phyloP scores from a whole-genome alignment of 2,888 invertebrate species.

The Pteria penguin region DNA sequence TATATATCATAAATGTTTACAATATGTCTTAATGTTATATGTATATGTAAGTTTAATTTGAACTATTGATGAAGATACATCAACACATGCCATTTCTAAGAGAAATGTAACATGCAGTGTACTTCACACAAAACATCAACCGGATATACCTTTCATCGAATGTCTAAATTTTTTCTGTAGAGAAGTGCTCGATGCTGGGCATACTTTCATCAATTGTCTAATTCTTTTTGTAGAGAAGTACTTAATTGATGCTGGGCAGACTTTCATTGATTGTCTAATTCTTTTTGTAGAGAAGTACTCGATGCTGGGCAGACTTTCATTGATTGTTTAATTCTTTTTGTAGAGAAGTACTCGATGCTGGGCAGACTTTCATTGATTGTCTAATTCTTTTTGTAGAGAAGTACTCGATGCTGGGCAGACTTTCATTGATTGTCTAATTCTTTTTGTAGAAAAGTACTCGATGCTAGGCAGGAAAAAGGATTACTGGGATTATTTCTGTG shows the following conservation, averaged over 20 bases:
- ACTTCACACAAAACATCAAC: too few species aligned
- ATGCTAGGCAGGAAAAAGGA: constrained; percentile 78
- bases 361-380: constrained; percentile 78
- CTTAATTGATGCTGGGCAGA: constrained; percentile 76
- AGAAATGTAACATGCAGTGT: too few species aligned
- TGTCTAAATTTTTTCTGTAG: constrained; percentile 76
- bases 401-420: constrained; percentile 79
- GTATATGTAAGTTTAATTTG: too few species aligned
- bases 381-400: constrained; percentile 75
- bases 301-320: constrained; percentile 80
- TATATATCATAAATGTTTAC: too few species aligned
- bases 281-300: constrained; percentile 74
- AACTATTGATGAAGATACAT: too few species aligned
- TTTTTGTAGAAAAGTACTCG: constrained; percentile 72
- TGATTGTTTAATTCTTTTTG: constrained; percentile 14
- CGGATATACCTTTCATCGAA: constrained; percentile 78
- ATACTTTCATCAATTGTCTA: constrained; percentile 60
- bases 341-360: constrained; percentile 76
- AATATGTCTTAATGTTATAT: too few species aligned
- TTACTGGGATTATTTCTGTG: constrained; percentile 81
- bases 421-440: too few species aligned
- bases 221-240: constrained; percentile 69
- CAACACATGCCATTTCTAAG: too few species aligned
- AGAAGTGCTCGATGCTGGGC: constrained; percentile 79
- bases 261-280: constrained; percentile 79